Evolutionary conservation across 2,113 vertebrate genomes (phyloP).

Genomic region (Chlamydotis undulata): DNA sequence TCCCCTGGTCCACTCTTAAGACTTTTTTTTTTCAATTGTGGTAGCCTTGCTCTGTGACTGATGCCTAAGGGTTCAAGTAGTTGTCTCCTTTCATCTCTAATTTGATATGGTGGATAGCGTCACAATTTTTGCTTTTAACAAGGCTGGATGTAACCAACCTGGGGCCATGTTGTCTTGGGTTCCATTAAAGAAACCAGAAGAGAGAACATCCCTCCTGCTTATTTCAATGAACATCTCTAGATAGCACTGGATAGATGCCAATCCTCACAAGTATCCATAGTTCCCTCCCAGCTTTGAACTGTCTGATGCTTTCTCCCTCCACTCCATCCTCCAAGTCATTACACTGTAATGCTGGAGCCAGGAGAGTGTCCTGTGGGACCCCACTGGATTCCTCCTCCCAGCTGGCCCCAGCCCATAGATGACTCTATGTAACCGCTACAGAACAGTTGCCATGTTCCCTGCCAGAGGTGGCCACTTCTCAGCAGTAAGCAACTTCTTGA

Average conservation of each 20-base stretch:
- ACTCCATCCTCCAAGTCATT: constrained; percentile 1
- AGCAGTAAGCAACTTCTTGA: background rate
- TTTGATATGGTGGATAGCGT: background rate
- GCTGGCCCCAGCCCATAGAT: constrained; percentile 29
- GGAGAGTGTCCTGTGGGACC: constrained; percentile 5
- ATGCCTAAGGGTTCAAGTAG: background rate
- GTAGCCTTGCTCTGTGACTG: background rate
- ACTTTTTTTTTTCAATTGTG: background rate
- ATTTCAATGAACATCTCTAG: constrained; percentile 43
- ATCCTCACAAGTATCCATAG: background rate
- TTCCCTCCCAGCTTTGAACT: constrained; percentile 46
- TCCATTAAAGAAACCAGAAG: constrained; percentile 46
- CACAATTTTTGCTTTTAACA: constrained; percentile 11
- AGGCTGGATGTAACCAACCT: constrained; percentile 44
- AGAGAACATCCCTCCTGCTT: constrained; percentile 5
- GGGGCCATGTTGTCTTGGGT: background rate
- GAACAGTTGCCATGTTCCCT: constrained; percentile 7
- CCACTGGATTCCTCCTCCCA: constrained; percentile 27
- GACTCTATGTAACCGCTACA: background rate
- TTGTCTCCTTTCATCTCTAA: background rate
- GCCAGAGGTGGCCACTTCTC: constrained; percentile 26
- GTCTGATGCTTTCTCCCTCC: background rate
- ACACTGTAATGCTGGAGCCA: background rate
- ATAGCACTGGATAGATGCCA: constrained; percentile 49
- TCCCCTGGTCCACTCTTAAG: background rate